Percentiles rank a stretch among this genome's conserved stretches.
These are phyloP conservation scores for Papilio helenus DNA, from an alignment of 1,140 invertebrate genomes.

Conservation along the genomic window DNA sequence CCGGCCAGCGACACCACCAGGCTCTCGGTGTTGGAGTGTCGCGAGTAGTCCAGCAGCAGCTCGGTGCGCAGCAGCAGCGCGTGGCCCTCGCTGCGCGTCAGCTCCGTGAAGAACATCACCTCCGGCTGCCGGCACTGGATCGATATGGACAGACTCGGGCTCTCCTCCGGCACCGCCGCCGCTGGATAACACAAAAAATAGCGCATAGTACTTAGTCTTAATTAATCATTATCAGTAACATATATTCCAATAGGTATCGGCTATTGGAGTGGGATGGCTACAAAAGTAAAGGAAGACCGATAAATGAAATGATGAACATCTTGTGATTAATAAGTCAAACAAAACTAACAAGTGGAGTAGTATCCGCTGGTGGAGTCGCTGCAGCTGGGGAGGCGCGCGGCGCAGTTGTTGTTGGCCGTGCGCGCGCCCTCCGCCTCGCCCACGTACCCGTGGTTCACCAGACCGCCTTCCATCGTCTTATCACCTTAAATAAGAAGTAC, in stretches of 20 bases:
- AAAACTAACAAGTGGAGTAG: constrained; percentile 78
- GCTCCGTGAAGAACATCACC: constrained; percentile 89
- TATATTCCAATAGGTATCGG: too few relatives aligned
- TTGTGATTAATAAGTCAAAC: constrained; percentile 12
- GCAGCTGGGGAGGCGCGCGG: constrained; percentile 70
- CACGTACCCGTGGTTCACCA: constrained; percentile 88
- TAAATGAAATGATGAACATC: too few relatives aligned
- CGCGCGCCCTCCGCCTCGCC: constrained; percentile 71
- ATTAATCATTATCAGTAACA: too few relatives aligned
- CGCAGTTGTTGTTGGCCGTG: constrained; percentile 65
- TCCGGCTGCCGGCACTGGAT: constrained; percentile 90
- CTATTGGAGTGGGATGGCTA: too few relatives aligned
- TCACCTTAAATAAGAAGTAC: constrained; percentile 58
- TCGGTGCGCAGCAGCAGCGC: constrained; percentile 89
- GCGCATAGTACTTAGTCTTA: too few relatives aligned
- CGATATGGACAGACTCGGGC: constrained; percentile 86
- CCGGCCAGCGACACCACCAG: constrained; percentile 86
- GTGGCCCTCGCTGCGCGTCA: constrained; percentile 87
- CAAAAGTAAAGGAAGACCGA: too few relatives aligned
- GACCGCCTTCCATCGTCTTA: constrained; percentile 84
- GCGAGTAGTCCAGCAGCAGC: constrained; percentile 88
- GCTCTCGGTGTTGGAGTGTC: constrained; percentile 86
- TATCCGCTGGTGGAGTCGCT: constrained; percentile 85
- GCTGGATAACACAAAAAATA: constrained; percentile 54
- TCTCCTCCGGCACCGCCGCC: constrained; percentile 68